phyloP scores from a whole-genome alignment of 2,888 invertebrate genomes.

The Ennomos erosarius region DNA sequence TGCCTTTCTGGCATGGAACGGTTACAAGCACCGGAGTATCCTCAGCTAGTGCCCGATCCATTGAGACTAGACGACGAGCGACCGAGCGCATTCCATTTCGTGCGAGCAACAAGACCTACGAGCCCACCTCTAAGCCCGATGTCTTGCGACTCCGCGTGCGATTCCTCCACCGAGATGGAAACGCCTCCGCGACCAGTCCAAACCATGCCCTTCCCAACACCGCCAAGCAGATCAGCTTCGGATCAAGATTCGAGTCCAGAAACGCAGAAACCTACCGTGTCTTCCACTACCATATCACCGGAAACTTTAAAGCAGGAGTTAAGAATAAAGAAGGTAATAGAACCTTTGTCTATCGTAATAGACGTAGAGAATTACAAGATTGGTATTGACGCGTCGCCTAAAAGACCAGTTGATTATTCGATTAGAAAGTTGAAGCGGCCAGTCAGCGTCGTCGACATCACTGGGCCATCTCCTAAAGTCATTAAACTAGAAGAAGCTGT shows the following conservation, averaged over 20 bases:
- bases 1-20: slow-evolving; percentile 86
- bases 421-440: slow-evolving; percentile 73
- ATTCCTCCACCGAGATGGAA: slow-evolving; percentile 83
- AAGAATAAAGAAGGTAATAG: slow-evolving; percentile 71
- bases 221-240: slow-evolving; percentile 86
- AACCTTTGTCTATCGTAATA: slow-evolving; percentile 78
- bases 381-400: slow-evolving; percentile 78
- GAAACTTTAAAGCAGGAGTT: slow-evolving; percentile 70
- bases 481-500: slow-evolving; percentile 48
- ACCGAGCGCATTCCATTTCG: slow-evolving; percentile 77
- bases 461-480: slow-evolving; percentile 66
- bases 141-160: slow-evolving; percentile 89
- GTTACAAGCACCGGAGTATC: slow-evolving; percentile 61
- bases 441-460: slow-evolving; percentile 50
- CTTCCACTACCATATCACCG: slow-evolving; percentile 83
- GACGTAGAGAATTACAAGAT: slow-evolving; percentile 81
- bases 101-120: slow-evolving; percentile 72
- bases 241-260: slow-evolving; percentile 82
- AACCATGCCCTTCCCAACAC: slow-evolving; percentile 82
- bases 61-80: slow-evolving; percentile 73
- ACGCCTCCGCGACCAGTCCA: slow-evolving; percentile 80
- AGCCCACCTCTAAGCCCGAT: slow-evolving; percentile 90
- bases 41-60: slow-evolving; percentile 86
- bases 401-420: slow-evolving; percentile 79
- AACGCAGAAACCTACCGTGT: slow-evolving; percentile 80